These are phyloP conservation scores for Microcebus tavaratra DNA, from an alignment of 2,113 vertebrate species.

Conservation along the genomic window DNA sequence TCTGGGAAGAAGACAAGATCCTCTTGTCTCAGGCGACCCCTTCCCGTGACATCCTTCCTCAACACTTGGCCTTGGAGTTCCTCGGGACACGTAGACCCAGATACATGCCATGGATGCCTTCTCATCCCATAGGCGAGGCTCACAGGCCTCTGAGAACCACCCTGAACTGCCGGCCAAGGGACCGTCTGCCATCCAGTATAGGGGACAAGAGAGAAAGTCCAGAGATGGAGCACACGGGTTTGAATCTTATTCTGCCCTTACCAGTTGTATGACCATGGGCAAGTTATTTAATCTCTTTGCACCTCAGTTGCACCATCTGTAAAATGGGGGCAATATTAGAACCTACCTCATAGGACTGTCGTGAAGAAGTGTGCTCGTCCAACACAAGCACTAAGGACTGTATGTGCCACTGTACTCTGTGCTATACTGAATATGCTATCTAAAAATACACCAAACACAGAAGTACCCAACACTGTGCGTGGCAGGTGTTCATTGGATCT, in stretches of 20 bases:
- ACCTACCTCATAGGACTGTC: not conserved
- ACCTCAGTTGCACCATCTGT: not conserved
- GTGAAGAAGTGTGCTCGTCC: not conserved
- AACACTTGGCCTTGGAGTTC: slow-evolving; percentile 22
- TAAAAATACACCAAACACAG: not conserved
- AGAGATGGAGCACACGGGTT: not conserved
- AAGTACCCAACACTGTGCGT: too few relatives aligned
- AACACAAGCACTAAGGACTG: not conserved
- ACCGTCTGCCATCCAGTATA: too few relatives aligned
- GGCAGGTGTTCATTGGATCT: not conserved
- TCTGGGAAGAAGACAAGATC: slow-evolving; percentile 56
- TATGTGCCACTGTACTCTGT: fast-evolving
- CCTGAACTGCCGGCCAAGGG: not conserved
- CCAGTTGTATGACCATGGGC: not conserved
- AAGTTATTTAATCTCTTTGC: not conserved
- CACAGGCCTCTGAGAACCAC: not conserved
- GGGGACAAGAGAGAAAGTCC: not conserved
- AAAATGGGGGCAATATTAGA: not conserved
- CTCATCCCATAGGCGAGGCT: not conserved
- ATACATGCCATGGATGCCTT: not conserved
- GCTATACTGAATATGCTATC: fast-evolving
- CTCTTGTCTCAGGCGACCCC: slow-evolving; percentile 53
- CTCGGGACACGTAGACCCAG: slow-evolving; percentile 13
- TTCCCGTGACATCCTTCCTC: slow-evolving; percentile 37
- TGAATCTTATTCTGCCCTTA: not conserved